phyloP scores from a whole-genome alignment of 2,113 vertebrate species.

The Lipotes vexillifer region DNA sequence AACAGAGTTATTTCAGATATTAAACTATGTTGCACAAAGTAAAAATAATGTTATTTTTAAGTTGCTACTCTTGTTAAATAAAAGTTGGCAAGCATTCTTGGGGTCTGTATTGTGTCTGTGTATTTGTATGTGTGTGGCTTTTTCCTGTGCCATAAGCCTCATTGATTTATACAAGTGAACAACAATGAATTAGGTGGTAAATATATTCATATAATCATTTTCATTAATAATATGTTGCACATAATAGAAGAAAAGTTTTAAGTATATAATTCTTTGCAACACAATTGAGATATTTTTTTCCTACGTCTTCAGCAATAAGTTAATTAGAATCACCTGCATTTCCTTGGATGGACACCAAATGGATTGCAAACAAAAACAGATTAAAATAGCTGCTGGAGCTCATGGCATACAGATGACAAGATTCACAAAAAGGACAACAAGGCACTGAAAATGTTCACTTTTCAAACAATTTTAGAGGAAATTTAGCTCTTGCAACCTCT shows the following conservation, averaged over 20 bases:
- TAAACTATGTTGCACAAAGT: conserved; percentile 66
- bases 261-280: conserved; percentile 77
- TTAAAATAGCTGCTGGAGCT: conserved; percentile 86
- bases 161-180: conserved; percentile 77
- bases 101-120: conserved; percentile 73
- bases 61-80: conserved; percentile 73
- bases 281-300: conserved; percentile 76
- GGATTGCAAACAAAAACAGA: conserved; percentile 87
- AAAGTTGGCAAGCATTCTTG: conserved; percentile 61
- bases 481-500: conserved; percentile 90
- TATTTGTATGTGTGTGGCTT: conserved; percentile 71
- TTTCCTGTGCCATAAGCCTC: conserved; percentile 70
- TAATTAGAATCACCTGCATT: conserved; percentile 95
- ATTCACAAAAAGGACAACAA: conserved; percentile 86
- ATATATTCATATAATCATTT: conserved; percentile 80
- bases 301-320: conserved; percentile 83
- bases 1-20: conserved; percentile 73
- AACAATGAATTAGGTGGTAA: conserved; percentile 78
- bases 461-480: conserved; percentile 87
- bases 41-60: conserved; percentile 75
- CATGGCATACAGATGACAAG: conserved; percentile 97
- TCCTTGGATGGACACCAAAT: conserved; percentile 86
- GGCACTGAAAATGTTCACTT: conserved; percentile 88
- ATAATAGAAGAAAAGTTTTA: conserved; percentile 80
- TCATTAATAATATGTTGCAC: conserved; percentile 82